Evolutionary conservation across 2,113 vertebrate species (phyloP).

Genomic region (Tachysurus fulvidraco): DNA sequence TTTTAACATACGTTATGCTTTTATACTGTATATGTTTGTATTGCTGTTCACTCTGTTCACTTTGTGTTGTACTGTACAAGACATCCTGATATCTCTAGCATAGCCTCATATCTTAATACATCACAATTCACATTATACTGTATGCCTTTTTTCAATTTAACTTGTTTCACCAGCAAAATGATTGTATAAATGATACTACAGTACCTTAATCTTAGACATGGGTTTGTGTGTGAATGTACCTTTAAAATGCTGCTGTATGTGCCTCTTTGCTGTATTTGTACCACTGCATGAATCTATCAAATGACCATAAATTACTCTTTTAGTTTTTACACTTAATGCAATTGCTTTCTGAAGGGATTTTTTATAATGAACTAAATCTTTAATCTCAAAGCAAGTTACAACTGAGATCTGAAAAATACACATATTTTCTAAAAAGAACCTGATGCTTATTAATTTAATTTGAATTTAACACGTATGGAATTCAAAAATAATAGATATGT

Average conservation of each 20-base stretch:
- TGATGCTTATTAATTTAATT: background rate
- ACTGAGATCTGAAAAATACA: background rate
- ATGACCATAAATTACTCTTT: background rate
- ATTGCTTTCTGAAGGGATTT: background rate
- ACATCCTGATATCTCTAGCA: background rate
- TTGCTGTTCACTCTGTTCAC: background rate
- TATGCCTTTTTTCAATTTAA: background rate
- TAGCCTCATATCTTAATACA: background rate
- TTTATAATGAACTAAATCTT: background rate
- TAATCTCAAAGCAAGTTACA: background rate
- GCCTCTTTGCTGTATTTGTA: background rate
- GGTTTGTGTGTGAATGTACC: background rate
- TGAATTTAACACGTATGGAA: background rate
- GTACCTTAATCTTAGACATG: background rate
- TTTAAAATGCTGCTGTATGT: background rate
- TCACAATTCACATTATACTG: background rate
- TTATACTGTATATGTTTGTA: background rate
- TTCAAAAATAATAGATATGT: background rate
- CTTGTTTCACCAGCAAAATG: background rate
- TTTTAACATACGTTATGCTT: background rate
- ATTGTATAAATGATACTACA: background rate
- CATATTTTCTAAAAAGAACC: background rate
- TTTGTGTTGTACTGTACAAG: background rate
- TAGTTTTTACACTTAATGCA: background rate
- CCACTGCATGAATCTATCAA: constrained; percentile 12